Base-by-base conservation (phyloP, 2,888 invertebrate species). In the Caenorhabditis afra region DNA sequence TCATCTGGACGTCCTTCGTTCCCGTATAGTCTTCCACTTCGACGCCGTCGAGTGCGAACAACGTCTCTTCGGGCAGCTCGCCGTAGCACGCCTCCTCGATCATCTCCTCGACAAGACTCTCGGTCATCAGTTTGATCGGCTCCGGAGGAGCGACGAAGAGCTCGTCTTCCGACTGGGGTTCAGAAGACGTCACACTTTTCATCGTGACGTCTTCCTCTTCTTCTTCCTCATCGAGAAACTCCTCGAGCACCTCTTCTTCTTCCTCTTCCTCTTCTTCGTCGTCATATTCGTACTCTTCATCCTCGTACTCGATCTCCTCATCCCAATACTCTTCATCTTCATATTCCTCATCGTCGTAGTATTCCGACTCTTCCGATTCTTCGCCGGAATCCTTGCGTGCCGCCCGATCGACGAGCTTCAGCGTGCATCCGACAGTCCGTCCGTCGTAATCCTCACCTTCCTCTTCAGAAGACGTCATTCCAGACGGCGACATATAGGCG, bases 381-480 rank as follows among this genome's bases (percentile, higher is more conserved):
- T 80, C 81, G 37, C 84, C 88, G 5, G 81, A 81, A 53, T 81
- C 87, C 23, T 83, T 83, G 55, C 83, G 41, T 0, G 89, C 89
- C 1, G 85, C 86, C 45, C 74, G 71, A 79, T 89, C 86, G 0
- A 87, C 84, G 55, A 89, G 58, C 41, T 87, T 88, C 49, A 89
- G 55, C 8, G 87, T 87, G 73, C 84, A 87, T 44, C 87, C 89
- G 12, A 88, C 87, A 0, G 74, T 74, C 41, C 68, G 14, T 49
- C 83, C 84, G 58, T 85, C 85, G 57, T 84, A 82, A 49, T 70
- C 85, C 37, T 29, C 29, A 7, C 7, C 29, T 29, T 29, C 29
- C 7, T 78, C 79, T 39, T 71, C 71, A 16, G 62, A 62, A 23
- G 82, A 75, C 68, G 81, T 85, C 57, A 79, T 70, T 16, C 81